Base-by-base conservation (phyloP, 2,797 vertebrate species). In the Mormyrops boulengeri region DNA sequence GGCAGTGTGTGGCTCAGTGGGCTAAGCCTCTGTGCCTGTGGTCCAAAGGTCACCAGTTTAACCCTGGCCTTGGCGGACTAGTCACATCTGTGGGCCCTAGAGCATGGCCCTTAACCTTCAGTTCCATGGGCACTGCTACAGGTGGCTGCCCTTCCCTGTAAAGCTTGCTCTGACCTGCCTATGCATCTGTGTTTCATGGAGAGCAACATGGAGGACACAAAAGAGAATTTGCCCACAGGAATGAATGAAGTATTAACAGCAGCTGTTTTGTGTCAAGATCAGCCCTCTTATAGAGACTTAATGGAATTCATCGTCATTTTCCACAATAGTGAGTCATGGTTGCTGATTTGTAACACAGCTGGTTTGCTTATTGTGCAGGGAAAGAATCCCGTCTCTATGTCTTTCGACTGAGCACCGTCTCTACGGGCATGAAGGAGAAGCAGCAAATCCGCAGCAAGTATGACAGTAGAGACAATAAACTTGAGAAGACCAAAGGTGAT, bases 401-500 rank as follows among this genome's bases (percentile, higher is more conserved):
- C 94, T 99, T 98, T 96, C 95, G 97, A 92, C 96, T 99, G 85
- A 95, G 96, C 62, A 55, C 91, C 4, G 93, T 99, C 89, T 97
- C 95, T 93, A 96, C 94, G 91, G 95, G 95, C 91, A 91, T 98
- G 89, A 97, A 98, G 93, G 97, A 96, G 88, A 96, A 95, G 89
- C 97, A 97, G 92, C 92, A 95, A 0, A 95, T 96, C 93, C 95
- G 95, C 82, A 94, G 95, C 94, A 98, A 98, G 92, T 97, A 96
- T 0, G 97, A 99, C 95, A 97, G 98, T 93, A 95, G 97, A 92
- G 98, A 99, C 91, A 98, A 99, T 94, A 99, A 99, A 93, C 96
- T 99, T 92, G 99, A 99, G 94, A 99, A 99, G 94, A 99, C 99
- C 19, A 99, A 98, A 97, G 99, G 99, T 98, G 34, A 17, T 22